Percentiles rank a stretch among this genome's conserved stretches.
These are phyloP conservation scores for Mastigias papua DNA, from an alignment of 30 jellyfish, hydroid and myxozoan species.

Conservation along the genomic window DNA sequence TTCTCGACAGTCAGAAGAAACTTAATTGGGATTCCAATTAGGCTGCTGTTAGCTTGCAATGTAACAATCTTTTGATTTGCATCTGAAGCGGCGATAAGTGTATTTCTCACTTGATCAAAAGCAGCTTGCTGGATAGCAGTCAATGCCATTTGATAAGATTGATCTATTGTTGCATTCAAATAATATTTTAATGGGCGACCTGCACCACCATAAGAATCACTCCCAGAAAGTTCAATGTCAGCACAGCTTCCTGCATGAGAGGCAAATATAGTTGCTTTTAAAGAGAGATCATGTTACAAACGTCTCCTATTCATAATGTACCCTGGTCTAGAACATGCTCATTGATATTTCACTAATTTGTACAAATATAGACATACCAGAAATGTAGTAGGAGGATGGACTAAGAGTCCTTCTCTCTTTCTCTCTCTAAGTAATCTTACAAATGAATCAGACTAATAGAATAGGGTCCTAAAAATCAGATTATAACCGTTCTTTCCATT, in stretches of 20 bases:
- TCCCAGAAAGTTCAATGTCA: conserved; percentile 16
- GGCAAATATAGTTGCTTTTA: no score
- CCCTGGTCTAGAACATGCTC: no score
- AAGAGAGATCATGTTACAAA: no score
- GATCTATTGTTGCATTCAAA: conserved; percentile 19
- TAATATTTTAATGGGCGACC: conserved; percentile 48
- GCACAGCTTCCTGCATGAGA: conserved; percentile 42
- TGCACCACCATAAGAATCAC: conserved; percentile 37
- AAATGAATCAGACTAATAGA: no score
- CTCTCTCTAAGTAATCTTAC: no score
- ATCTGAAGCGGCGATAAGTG: conserved; percentile 15
- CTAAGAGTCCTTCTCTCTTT: no score
- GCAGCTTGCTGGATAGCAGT: conserved; percentile 36
- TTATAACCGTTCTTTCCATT: no score
- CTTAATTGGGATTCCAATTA: conserved; percentile 24
- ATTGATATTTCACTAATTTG: no score
- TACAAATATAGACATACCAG: no score
- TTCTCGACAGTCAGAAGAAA: conserved; percentile 36
- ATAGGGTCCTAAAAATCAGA: no score
- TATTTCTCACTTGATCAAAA: background rate
- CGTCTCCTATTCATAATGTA: no score
- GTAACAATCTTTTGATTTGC: background rate
- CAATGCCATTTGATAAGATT: background rate
- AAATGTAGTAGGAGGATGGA: no score
- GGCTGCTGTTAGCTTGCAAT: conserved; percentile 17